Evolutionary conservation across 2,113 vertebrate genomes (phyloP).

Genomic region (Formicarius rufipectus): DNA sequence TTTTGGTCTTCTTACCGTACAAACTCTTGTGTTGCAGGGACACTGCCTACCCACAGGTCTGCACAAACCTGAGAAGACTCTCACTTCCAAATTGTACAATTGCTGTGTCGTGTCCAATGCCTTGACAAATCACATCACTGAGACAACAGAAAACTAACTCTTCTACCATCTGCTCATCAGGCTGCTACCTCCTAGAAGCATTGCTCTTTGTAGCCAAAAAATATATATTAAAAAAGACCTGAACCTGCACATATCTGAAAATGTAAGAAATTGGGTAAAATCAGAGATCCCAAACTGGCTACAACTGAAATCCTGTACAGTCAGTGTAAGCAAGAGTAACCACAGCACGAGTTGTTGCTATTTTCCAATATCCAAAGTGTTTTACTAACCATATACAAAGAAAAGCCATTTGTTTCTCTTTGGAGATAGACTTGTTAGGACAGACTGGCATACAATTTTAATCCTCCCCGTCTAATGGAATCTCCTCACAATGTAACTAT

Average conservation of each 20-base stretch:
- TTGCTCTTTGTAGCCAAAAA: background rate
- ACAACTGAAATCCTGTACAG: background rate
- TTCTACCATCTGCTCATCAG: background rate
- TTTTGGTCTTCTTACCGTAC: background rate
- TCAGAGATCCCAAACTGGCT: background rate
- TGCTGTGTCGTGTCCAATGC: background rate
- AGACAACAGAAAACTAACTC: background rate
- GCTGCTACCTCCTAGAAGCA: background rate
- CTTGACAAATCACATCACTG: background rate
- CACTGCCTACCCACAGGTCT: background rate
- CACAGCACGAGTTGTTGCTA: background rate
- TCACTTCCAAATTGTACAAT: background rate
- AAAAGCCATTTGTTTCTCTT: slow-evolving; percentile 40
- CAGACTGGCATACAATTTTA: slow-evolving; percentile 25
- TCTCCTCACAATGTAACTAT: slow-evolving; percentile 17
- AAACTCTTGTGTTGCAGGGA: background rate
- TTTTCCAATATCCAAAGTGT: background rate
- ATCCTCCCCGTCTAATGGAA: slow-evolving; percentile 6
- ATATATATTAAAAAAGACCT: background rate
- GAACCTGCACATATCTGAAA: background rate
- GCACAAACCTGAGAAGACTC: background rate
- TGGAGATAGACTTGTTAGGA: background rate
- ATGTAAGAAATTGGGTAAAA: background rate
- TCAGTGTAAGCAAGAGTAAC: background rate
- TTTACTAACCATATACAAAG: slow-evolving; percentile 36